Evolutionary conservation across 2,888 invertebrate species (phyloP), one percentile per base, ranked within the genome.

Genomic region (Agriopis marginaria): DNA sequence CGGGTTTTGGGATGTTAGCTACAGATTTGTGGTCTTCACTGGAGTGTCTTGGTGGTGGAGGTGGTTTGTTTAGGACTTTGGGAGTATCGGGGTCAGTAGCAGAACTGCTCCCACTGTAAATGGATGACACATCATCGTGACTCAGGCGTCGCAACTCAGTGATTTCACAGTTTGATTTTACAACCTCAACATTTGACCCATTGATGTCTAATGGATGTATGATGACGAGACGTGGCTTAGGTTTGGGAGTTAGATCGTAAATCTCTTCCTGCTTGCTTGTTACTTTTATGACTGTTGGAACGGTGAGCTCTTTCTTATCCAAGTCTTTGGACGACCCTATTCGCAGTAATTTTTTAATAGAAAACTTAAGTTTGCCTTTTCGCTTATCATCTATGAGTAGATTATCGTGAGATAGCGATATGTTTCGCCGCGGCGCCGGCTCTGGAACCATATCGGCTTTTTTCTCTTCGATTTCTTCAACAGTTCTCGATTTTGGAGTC

Each of bases 191-290:
- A 71, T 95, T 97, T 10, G 97, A 96, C 44, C 97, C 97, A 86
- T 97, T 97, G 70, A 98, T 95, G 82, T 98, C 98, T 78, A 97
- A 94, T 12, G 98, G 98, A 94, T 98, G 98, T 73, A 98, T 97
- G 77, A 98, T 98, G 71, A 98, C 97, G 39, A 98, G 93, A 14
- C 97, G 95, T 3, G 97, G 97, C 82, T 97, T 97, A 7, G 96
- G 95, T 80, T 95, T 95, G 8, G 95, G 95, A 23, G 95, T 94
- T 60, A 94, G 88, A 54, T 95, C 95, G 67, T 90, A 92, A 45
- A 95, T 91, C 71, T 96, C 95, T 73, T 96, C 95, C 60, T 85
- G 82, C 81, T 94, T 95, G 56, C 89, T 88, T 0, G 95, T 93
- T 54, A 95, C 88, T 72, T 95, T 95, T 12, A 90, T 80, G 6